Percentiles rank a stretch among this genome's conserved stretches.
Evolutionary conservation across 1,140 invertebrate genomes (phyloP).

Genomic region (Neodiprion lecontei): DNA sequence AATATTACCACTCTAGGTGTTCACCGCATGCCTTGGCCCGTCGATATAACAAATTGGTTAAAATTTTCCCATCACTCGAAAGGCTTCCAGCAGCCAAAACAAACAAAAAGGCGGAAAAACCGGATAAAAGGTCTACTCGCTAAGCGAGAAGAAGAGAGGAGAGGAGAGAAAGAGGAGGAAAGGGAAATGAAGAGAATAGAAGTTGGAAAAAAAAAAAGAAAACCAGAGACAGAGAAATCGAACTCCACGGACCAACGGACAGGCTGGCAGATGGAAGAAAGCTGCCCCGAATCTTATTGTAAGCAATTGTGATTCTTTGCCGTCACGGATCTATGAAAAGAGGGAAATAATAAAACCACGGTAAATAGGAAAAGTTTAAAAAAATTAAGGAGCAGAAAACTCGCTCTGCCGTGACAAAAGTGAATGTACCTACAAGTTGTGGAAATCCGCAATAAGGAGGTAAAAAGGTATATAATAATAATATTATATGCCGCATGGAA

Average conservation of each 20-base stretch:
- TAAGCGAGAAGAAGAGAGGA: neutral
- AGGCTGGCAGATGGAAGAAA: neutral
- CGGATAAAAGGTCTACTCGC: neutral
- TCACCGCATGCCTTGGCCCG: neutral
- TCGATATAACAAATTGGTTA: too few relatives aligned
- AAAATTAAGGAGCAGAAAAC: neutral
- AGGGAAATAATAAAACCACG: neutral
- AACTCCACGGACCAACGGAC: conserved; percentile 6
- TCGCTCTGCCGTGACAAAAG: neutral
- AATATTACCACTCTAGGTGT: neutral
- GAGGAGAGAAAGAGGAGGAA: neutral
- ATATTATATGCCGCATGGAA: too few relatives aligned
- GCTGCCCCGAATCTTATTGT: neutral
- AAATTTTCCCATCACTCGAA: neutral
- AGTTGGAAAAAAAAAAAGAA: neutral
- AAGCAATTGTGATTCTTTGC: neutral
- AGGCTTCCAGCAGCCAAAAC: neutral
- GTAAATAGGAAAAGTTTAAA: neutral
- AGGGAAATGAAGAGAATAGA: neutral
- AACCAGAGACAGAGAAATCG: neutral
- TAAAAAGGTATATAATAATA: too few relatives aligned
- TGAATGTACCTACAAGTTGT: neutral
- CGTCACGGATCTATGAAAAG: too few relatives aligned
- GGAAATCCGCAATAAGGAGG: neutral
- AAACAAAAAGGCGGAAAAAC: neutral